phyloP scores from a whole-genome alignment of 2,113 vertebrate species.

The Pipra filicauda region DNA sequence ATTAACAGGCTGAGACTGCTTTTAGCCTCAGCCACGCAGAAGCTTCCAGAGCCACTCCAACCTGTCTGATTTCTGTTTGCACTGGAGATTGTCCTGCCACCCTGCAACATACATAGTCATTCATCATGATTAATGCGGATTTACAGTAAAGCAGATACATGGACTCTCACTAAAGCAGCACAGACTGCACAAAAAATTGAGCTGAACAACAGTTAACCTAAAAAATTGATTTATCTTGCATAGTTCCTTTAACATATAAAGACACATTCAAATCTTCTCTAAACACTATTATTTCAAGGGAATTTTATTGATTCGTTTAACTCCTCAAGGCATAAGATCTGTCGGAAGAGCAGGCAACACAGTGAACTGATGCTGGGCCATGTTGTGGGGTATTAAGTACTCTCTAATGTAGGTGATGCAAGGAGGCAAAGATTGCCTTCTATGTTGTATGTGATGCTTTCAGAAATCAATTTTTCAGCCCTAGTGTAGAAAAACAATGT shows the following conservation, averaged over 20 bases:
- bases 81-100: constrained; percentile 31
- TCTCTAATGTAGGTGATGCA: neutral
- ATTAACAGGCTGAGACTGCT: constrained; percentile 26
- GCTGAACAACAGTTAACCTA: neutral
- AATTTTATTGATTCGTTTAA: neutral
- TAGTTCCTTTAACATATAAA: neutral
- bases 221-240: neutral
- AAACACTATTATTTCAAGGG: neutral
- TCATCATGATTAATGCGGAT: constrained; percentile 13
- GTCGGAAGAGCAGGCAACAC: neutral
- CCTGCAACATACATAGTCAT: neutral
- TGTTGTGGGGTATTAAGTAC: neutral
- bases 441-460: neutral
- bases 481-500: neutral
- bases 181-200: neutral
- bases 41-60: constrained; percentile 46
- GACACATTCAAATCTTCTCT: neutral
- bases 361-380: neutral
- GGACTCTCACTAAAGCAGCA: neutral
- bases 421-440: neutral
- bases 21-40: constrained; percentile 25
- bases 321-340: neutral
- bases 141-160: neutral
- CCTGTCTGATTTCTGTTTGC: constrained; percentile 47
- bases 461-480: neutral